These are phyloP conservation scores for Cerastoderma edule DNA, from an alignment of 2,888 invertebrate genomes.

Conservation along the genomic window DNA sequence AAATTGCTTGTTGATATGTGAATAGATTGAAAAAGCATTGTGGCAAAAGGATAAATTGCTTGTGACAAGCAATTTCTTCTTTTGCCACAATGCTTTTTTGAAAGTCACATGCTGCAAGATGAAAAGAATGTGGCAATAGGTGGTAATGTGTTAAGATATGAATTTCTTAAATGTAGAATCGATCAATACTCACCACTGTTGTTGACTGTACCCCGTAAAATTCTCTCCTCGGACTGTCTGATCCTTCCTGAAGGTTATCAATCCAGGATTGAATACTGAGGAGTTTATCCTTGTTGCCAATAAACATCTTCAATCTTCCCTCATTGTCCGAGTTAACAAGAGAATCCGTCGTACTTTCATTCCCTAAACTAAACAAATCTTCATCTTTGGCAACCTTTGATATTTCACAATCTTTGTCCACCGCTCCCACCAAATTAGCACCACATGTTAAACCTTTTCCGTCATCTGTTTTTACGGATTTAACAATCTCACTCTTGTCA, in stretches of 20 bases:
- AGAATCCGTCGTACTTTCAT: constrained; percentile 2
- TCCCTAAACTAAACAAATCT: neutral
- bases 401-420: neutral
- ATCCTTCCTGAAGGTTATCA: constrained; percentile 46
- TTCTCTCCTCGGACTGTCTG: constrained; percentile 39
- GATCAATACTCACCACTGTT: constrained; percentile 15
- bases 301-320: constrained; percentile 37
- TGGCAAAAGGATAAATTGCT: no score
- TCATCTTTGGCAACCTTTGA: neutral
- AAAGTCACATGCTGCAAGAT: no score
- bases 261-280: constrained; percentile 67
- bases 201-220: constrained; percentile 17
- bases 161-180: no score
- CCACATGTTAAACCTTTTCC: neutral
- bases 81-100: no score
- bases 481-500: constrained; percentile 5
- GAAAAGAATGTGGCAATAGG: no score
- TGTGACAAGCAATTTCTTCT: no score
- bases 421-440: neutral
- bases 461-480: neutral
- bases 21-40: no score
- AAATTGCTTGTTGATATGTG: no score
- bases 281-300: constrained; percentile 64
- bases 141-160: no score
- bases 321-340: constrained; percentile 7